Base-by-base conservation (phyloP, 2,888 invertebrate species). In the Epinotia bilunana region DNA sequence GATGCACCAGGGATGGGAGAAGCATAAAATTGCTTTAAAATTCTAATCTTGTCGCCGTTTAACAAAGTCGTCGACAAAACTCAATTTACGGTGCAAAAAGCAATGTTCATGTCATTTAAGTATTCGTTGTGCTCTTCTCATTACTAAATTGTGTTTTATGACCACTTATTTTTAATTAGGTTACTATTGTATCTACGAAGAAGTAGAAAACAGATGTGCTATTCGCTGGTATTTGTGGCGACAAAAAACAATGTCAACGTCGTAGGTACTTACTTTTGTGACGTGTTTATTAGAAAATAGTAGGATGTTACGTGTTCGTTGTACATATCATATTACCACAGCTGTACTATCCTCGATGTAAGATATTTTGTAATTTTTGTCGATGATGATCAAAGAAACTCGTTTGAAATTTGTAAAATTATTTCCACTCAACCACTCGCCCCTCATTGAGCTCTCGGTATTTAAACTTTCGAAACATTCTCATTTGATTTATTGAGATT, bases 401-500 rank as follows among this genome's bases (percentile, higher is more conserved):
- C 49, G 4, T 6, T n/a, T n/a, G 49, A 53, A 53, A 53, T 53
- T n/a, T 53, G 53, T n/a, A 53, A n/a, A 53, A n/a, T 53, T 53
- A 53, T n/a, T 7, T 2, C 2, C 23, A 28, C 39, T 39, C 9
- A 39, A 39, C 9, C 39, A n/a, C n/a, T n/a, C 13, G n/a, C 53
- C 53, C 53, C 6, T 53, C 53, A 53, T 33, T 61, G 16, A 49
- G 13, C 43, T 20, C n/a, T 33, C 57, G 43, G 23, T 57, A 63
- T 62, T 74, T 65, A 39, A 70, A 70, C 49, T 70, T 60, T 9
- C 33, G 18, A 65, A 39, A 57, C 46, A 49, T 62, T 73, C 55
- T 39, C 74, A n/a, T 65, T 18, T 72, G 60, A 75, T 67, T 75
- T 75, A 75, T 72, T 57, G 20, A 55, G 55, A 75, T 75, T 67